Evolutionary conservation across 2,113 vertebrate genomes (phyloP).

Genomic region (Scolopax mira): DNA sequence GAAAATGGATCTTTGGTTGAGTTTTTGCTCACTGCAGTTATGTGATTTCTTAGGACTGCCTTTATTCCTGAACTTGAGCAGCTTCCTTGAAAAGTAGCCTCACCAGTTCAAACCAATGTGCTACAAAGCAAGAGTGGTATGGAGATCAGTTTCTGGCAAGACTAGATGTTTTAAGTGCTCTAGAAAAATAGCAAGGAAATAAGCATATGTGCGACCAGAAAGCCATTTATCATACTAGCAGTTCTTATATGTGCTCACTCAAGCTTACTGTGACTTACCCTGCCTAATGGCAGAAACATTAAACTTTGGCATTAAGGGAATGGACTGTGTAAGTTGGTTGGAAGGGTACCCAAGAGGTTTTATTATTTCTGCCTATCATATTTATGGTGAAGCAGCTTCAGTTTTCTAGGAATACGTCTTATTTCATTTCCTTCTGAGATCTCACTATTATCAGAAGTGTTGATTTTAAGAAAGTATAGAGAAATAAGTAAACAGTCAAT

Average conservation of each 20-base stretch:
- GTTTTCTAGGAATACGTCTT: not conserved
- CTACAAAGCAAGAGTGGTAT: not conserved
- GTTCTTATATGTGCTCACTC: not conserved
- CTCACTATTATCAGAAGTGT: not conserved
- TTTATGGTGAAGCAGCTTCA: not conserved
- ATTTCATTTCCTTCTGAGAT: not conserved
- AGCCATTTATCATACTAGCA: not conserved
- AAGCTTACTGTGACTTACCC: not conserved
- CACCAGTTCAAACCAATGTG: not conserved
- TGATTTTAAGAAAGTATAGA: not conserved
- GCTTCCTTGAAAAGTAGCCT: not conserved
- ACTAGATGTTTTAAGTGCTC: not conserved
- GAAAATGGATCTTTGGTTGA: not conserved
- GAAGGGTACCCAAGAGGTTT: not conserved
- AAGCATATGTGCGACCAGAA: not conserved
- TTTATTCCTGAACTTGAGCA: not conserved
- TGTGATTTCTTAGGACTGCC: not conserved
- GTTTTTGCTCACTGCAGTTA: not conserved
- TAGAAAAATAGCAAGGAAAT: constrained; percentile 3
- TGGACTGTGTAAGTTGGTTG: not conserved
- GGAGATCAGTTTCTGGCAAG: not conserved
- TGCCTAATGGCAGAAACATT: constrained; percentile 1
- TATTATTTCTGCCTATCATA: not conserved
- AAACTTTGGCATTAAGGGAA: constrained; percentile 1
- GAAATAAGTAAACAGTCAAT: not conserved